A percentile compares a stretch with the other conserved stretches of the same genome.
These are phyloP conservation scores for Hirtodrosophila histrioides DNA, from an alignment of 2,888 invertebrate genomes.

Conservation along the genomic window DNA sequence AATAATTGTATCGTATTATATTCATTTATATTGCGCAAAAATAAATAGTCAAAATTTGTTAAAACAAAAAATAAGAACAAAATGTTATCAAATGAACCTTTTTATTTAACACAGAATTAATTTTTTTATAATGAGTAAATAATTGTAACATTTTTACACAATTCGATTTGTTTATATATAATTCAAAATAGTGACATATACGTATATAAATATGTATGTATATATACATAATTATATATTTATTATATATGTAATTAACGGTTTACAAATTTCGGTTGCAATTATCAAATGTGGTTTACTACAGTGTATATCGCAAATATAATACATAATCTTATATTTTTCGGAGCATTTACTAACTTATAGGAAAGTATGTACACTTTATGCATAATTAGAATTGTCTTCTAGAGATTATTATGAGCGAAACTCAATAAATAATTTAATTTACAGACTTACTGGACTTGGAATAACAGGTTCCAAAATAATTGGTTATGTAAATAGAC, in stretches of 20 bases:
- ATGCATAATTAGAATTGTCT: neutral
- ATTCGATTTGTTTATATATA: slow-evolving; percentile 36
- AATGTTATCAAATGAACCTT: slow-evolving; percentile 18
- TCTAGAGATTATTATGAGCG: neutral
- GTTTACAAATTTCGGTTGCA: slow-evolving; percentile 42
- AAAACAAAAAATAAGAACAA: slow-evolving; percentile 18
- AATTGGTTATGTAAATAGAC: neutral
- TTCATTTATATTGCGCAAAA: slow-evolving; percentile 51
- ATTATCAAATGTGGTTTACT: slow-evolving; percentile 41
- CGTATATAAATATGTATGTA: slow-evolving; percentile 9
- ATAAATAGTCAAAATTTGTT: slow-evolving; percentile 18
- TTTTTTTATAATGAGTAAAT: slow-evolving; percentile 38
- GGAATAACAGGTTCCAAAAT: slow-evolving; percentile 10
- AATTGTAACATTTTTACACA: slow-evolving; percentile 38
- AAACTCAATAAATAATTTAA: neutral
- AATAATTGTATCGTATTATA: slow-evolving; percentile 48
- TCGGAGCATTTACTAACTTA: slow-evolving; percentile 9
- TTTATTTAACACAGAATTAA: slow-evolving; percentile 17
- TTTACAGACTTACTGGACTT: slow-evolving; percentile 12
- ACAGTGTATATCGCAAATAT: slow-evolving; percentile 46
- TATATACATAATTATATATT: slow-evolving; percentile 22
- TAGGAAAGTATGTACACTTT: slow-evolving; percentile 20
- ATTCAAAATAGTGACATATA: slow-evolving; percentile 42
- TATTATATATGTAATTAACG: slow-evolving; percentile 54
- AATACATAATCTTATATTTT: slow-evolving; percentile 20